phyloP scores from a whole-genome alignment of 2,113 vertebrate genomes.

The Neolamprologus toae region DNA sequence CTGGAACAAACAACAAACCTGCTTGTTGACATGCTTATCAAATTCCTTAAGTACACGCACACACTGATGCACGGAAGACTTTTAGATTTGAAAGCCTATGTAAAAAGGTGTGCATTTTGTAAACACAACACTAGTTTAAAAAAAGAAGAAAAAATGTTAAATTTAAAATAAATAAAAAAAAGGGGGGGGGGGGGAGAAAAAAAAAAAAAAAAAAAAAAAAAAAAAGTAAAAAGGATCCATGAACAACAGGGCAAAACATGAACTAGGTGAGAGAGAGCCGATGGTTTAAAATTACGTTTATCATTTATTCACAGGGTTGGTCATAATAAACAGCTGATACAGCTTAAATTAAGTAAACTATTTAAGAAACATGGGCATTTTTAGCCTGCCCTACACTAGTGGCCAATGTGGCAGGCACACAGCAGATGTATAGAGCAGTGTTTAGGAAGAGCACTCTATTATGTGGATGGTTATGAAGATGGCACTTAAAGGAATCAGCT shows the following conservation, averaged over 20 bases:
- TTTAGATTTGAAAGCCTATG: not conserved
- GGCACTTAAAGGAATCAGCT: slow-evolving; percentile 26
- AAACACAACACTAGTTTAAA: not conserved
- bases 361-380: not conserved
- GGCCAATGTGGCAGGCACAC: not conserved
- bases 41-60: not conserved
- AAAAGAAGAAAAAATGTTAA: accelerated
- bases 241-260: not conserved
- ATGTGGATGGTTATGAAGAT: slow-evolving; percentile 3
- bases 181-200: no score
- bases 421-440: not conserved
- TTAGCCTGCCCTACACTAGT: not conserved
- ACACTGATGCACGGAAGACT: not conserved
- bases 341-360: not conserved
- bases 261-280: not conserved
- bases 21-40: not conserved
- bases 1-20: not conserved
- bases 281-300: not conserved
- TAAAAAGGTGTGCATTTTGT: not conserved
- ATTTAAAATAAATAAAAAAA: no score
- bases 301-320: not conserved
- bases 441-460: not conserved
- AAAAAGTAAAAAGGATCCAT: not conserved
- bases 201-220: no score
- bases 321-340: not conserved